These are phyloP conservation scores for Nylanderia fulva DNA, from an alignment of 1,140 invertebrate species.

Conservation along the genomic window DNA sequence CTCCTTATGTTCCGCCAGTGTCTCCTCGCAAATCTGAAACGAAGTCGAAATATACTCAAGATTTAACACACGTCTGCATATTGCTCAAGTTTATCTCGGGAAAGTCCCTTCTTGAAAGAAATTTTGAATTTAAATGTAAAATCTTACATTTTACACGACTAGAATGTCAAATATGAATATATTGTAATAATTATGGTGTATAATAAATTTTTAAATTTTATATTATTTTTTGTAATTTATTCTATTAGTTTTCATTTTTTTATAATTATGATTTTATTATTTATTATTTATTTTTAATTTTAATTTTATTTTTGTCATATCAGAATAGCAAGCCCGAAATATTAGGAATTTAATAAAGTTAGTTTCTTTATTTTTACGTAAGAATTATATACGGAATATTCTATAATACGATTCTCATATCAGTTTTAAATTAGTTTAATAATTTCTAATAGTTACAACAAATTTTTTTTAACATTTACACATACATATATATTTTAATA, in stretches of 20 bases:
- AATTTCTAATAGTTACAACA: no score
- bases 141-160: not conserved
- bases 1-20: constrained; percentile 89
- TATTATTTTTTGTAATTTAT: not conserved
- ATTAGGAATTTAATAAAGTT: not conserved
- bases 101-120: not conserved
- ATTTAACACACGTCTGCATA: not conserved
- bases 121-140: not conserved
- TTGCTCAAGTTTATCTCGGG: not conserved
- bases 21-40: constrained; percentile 90
- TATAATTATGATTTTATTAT: not conserved
- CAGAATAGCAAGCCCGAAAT: not conserved
- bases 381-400: no score
- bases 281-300: constrained; percentile 13
- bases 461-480: no score
- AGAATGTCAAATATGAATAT: not conserved
- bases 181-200: not conserved
- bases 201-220: not conserved
- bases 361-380: not conserved
- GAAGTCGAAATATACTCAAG: not conserved
- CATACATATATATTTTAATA: no score
- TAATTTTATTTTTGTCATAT: not conserved
- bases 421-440: no score
- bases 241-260: no score
- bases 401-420: no score